A percentile compares a stretch with the other conserved stretches of the same genome.
Evolutionary conservation across 2,797 vertebrate species (phyloP).

Genomic region (Echiichthys vipera): DNA sequence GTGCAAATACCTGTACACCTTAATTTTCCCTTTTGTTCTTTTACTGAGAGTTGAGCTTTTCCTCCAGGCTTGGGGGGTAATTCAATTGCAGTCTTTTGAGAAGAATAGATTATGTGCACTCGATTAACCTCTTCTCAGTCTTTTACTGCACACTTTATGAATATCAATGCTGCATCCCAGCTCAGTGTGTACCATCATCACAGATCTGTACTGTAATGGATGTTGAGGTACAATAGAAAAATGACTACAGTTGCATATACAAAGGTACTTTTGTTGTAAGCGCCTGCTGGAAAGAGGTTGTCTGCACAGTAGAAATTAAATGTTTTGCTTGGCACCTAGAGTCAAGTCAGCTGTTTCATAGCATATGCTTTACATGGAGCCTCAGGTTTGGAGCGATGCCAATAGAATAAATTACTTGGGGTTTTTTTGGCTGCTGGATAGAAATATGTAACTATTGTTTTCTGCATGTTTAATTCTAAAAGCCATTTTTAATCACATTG

Average conservation of each 20-base stretch:
- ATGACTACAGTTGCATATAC: neutral
- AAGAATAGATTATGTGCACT: slow-evolving; percentile 65
- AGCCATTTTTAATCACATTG: slow-evolving; percentile 35
- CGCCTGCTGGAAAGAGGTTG: slow-evolving; percentile 9
- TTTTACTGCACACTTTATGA: slow-evolving; percentile 50
- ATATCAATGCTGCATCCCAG: slow-evolving; percentile 52
- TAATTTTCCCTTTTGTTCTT: slow-evolving; percentile 42
- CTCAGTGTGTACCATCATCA: slow-evolving; percentile 9
- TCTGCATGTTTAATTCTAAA: slow-evolving; percentile 4
- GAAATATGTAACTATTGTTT: slow-evolving; percentile 21
- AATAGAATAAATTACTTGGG: slow-evolving; percentile 13
- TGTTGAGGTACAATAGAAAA: slow-evolving; percentile 19
- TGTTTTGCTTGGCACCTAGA: slow-evolving; percentile 29
- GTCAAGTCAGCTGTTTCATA: slow-evolving; percentile 43
- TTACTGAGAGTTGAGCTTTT: slow-evolving; percentile 21
- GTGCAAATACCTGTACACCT: slow-evolving; percentile 41
- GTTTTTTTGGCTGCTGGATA: slow-evolving; percentile 19
- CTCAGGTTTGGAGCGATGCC: slow-evolving; percentile 18
- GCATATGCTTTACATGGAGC: slow-evolving; percentile 32
- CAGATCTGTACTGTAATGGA: slow-evolving; percentile 8
- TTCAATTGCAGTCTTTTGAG: slow-evolving; percentile 51
- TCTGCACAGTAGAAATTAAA: slow-evolving; percentile 31
- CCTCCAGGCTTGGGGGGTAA: slow-evolving; percentile 28
- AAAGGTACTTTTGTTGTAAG: slow-evolving; percentile 26
- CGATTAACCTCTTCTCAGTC: slow-evolving; percentile 64